Percentiles rank a stretch among this genome's conserved stretches.
phyloP scores from a whole-genome alignment of 2,888 invertebrate species.

The Oscheius sp. region DNA sequence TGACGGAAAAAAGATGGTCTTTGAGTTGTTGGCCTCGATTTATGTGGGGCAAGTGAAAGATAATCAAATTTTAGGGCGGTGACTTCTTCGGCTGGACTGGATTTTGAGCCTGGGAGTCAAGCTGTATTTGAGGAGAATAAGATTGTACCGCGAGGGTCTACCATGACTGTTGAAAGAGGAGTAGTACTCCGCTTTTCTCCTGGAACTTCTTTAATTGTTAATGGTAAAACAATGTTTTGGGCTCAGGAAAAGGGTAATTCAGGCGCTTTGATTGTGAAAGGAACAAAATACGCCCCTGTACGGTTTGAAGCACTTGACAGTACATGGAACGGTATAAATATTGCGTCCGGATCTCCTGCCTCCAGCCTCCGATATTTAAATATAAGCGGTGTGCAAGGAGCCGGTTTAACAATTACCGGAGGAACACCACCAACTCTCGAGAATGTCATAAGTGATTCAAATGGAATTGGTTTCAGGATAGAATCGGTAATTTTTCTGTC shows the following conservation, averaged over 20 bases:
- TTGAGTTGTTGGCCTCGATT: background rate
- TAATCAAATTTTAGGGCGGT: constrained; percentile 18
- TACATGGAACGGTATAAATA: constrained; percentile 44
- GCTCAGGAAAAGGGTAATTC: no score
- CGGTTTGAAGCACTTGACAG: constrained; percentile 37
- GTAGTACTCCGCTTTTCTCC: constrained; percentile 11
- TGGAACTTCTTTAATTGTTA: constrained; percentile 9
- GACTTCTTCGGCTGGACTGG: background rate
- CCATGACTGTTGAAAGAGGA: constrained; percentile 28
- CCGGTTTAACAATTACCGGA: constrained; percentile 36
- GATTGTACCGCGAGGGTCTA: constrained; percentile 13
- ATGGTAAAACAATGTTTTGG: constrained; percentile 29
- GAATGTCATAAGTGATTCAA: constrained; percentile 43
- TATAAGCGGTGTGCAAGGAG: constrained; percentile 40
- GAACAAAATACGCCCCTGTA: constrained; percentile 38
- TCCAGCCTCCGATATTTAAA: constrained; percentile 38
- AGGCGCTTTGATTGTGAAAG: constrained; percentile 40
- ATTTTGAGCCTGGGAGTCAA: constrained; percentile 14
- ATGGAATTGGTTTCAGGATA: constrained; percentile 44
- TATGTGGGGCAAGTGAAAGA: background rate
- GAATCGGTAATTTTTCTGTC: constrained; percentile 25
- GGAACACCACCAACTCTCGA: constrained; percentile 40
- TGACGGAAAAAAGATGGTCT: constrained; percentile 3
- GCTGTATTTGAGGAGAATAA: constrained; percentile 6
- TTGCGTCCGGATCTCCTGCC: constrained; percentile 36